Evolutionary conservation across 2,797 vertebrate species (phyloP).

Genomic region (Cuniculus paca): DNA sequence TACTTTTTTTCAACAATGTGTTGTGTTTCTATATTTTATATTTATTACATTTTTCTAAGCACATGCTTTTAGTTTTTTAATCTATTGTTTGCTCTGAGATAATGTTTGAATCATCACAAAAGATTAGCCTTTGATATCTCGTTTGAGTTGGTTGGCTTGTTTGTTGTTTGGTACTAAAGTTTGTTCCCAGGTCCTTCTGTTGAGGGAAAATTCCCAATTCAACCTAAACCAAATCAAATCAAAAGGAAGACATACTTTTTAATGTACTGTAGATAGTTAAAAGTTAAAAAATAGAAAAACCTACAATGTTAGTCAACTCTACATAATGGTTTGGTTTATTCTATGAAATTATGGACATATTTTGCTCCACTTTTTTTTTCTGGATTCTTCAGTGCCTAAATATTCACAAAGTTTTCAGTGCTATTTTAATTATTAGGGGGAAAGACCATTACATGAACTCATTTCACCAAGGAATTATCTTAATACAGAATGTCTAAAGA

Average conservation of each 20-base stretch:
- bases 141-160: too few relatives aligned
- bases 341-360: background rate
- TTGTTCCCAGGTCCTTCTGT: background rate
- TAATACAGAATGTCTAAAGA: background rate
- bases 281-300: background rate
- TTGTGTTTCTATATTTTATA: conserved; percentile 35
- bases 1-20: background rate
- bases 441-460: background rate
- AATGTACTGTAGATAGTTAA: background rate
- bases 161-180: background rate
- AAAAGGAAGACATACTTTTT: too few relatives aligned
- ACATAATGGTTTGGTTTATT: background rate
- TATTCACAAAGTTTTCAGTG: background rate
- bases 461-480: background rate
- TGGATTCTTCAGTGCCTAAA: background rate
- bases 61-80: background rate
- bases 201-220: too few relatives aligned
- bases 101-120: conserved; percentile 36
- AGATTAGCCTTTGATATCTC: background rate
- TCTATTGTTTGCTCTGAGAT: conserved; percentile 26
- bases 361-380: background rate
- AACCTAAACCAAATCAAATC: too few relatives aligned
- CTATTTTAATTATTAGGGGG: background rate
- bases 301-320: background rate
- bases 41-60: background rate